Conservation (phyloP, 2,888 invertebrate species). For the Phyto melanocephala region DNA sequence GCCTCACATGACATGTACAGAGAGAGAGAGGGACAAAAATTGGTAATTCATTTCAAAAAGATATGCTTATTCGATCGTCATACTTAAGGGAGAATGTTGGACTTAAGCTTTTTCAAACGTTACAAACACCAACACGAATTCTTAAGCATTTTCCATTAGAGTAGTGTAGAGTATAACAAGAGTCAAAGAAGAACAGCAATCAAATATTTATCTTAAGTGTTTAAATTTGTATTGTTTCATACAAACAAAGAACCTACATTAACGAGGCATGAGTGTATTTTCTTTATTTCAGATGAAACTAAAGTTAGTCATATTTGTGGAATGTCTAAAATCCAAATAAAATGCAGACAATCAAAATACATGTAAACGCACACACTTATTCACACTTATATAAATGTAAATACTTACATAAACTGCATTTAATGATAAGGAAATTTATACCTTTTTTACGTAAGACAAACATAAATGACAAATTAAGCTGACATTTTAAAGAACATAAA, state of each 20-base stretch:
- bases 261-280: background rate
- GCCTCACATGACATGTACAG: no score
- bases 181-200: constrained; percentile 5
- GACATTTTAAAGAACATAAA: no score
- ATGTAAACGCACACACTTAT: background rate
- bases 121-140: no score
- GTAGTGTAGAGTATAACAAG: no score
- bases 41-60: no score
- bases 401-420: background rate
- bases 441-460: constrained; percentile 10
- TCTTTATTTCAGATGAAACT: constrained; percentile 35
- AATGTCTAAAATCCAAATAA: constrained; percentile 17
- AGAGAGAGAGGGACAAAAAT: no score
- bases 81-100: no score
- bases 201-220: constrained; percentile 12
- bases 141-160: no score
- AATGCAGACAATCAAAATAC: background rate
- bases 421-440: constrained; percentile 34
- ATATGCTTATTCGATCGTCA: no score
- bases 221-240: constrained; percentile 6
- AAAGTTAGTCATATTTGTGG: constrained; percentile 44
- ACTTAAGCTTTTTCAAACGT: no score
- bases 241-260: background rate
- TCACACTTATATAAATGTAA: background rate
- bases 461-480: constrained; percentile 19